Base-by-base conservation (phyloP, 2,888 invertebrate species). In the Drosophila hamatofila region DNA sequence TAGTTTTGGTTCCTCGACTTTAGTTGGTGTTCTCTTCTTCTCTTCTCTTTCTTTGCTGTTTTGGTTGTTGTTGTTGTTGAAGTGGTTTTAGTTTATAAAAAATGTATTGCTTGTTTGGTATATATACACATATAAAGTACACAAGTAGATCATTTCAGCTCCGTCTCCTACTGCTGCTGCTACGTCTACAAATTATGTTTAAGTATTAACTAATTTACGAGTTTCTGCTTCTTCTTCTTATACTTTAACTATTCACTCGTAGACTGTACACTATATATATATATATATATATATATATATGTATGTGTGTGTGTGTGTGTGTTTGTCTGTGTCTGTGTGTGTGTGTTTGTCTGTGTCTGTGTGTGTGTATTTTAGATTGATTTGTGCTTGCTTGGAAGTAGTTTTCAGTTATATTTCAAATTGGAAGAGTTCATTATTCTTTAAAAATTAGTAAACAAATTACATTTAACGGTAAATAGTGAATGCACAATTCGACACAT, bases 21-120 rank as follows among this genome's bases (percentile, higher is more conserved):
- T 73, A 35, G 44, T 73, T 76, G 62, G 60, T 72, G 68, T 72
- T 54, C 16, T 54, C 21, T 59, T 52, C 49, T 42, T 49, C 27
- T 16, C 35, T 3, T 35, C 30, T 37, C 37, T 42, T 23, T 44
- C 21, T 44, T 23, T 23, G 14, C 42, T 37, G 37, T 33, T 37
- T 2, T 49, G 56, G 30, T 27, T 59, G 41, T 67, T 61, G 49
- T 63, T 61, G 41, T 62, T 60, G 16, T 44, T 71, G n/a, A n/a
- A n/a, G n/a, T 65, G 56, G 46, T 75, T 72, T 64, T 68, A 14
- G 1, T 51, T 51, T 33, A 16, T n/a, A 37, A 37, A 74, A 73
- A 70, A 61, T 69, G 62, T 68, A 64, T 75, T 78, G 60, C 42
- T 52, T 52, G 30, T 16, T 68, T 72, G 65, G 27, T 75, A 44